Conservation (phyloP, 2,888 invertebrate genomes). For the Clunio marinus region DNA sequence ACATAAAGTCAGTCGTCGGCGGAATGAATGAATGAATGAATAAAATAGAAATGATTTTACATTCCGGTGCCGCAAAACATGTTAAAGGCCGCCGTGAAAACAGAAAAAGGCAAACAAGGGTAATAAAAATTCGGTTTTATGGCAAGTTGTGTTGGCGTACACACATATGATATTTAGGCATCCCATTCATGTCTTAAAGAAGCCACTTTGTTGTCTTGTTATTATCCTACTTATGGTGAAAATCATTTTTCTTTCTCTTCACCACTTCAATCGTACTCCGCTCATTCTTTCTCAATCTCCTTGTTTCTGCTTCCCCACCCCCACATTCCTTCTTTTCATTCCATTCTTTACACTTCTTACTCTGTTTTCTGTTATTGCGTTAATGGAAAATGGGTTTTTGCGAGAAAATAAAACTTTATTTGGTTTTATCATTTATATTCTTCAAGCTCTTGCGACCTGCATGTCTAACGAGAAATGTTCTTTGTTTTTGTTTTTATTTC, state of each 20-base stretch:
- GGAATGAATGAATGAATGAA: background rate
- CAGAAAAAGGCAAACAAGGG: background rate
- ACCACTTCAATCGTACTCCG: no score
- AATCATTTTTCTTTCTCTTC: background rate
- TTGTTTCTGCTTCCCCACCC: background rate
- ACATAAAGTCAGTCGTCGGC: background rate
- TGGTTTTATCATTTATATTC: conserved; percentile 1
- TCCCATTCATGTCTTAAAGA: background rate
- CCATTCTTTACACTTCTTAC: background rate
- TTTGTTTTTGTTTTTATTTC: no score
- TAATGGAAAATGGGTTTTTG: conserved; percentile 26
- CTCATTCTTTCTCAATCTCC: background rate
- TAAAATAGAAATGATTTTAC: background rate
- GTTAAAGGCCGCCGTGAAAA: background rate
- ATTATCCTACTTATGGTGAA: conserved; percentile 3
- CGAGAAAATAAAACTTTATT: conserved; percentile 17
- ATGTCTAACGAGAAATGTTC: conserved; percentile 12
- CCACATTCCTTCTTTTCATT: background rate
- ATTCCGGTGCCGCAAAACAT: background rate
- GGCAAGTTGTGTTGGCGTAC: conserved; percentile 1
- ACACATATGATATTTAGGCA: background rate
- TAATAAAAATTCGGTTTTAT: conserved; percentile 33
- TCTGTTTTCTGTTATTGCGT: conserved; percentile 9
- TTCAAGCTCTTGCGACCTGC: background rate
- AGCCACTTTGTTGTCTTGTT: background rate